Percentiles rank a stretch among this genome's conserved stretches.
phyloP scores from a whole-genome alignment of 2,113 vertebrate genomes.

The Psilopsiagon aymara region DNA sequence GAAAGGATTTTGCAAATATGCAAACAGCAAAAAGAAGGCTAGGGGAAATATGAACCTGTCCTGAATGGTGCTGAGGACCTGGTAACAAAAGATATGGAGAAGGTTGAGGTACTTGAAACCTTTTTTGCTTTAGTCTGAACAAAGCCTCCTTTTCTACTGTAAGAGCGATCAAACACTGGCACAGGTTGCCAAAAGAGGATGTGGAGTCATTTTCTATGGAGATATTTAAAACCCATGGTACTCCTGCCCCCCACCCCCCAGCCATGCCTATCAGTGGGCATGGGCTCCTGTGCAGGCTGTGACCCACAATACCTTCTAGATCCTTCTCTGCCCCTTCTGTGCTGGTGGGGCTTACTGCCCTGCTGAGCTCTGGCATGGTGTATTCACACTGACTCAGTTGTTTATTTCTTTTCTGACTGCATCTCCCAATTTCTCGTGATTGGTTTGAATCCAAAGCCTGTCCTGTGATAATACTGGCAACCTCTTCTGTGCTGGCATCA shows the following conservation, averaged over 20 bases:
- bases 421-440: background rate
- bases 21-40: background rate
- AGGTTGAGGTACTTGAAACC: background rate
- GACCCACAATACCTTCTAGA: background rate
- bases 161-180: background rate
- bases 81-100: background rate
- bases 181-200: accelerated
- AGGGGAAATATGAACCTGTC: background rate
- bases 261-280: background rate
- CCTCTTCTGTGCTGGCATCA: background rate
- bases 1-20: background rate
- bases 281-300: background rate
- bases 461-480: background rate
- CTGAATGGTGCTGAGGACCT: background rate
- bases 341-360: background rate
- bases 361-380: background rate
- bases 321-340: background rate
- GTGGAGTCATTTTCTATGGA: background rate
- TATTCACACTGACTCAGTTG: background rate
- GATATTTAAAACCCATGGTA: background rate
- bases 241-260: background rate
- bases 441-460: background rate
- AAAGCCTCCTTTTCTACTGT: background rate
- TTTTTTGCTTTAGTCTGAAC: background rate
- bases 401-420: background rate